These are phyloP conservation scores for Stigmatopora argus DNA, from an alignment of 2,113 vertebrate species.

Conservation along the genomic window DNA sequence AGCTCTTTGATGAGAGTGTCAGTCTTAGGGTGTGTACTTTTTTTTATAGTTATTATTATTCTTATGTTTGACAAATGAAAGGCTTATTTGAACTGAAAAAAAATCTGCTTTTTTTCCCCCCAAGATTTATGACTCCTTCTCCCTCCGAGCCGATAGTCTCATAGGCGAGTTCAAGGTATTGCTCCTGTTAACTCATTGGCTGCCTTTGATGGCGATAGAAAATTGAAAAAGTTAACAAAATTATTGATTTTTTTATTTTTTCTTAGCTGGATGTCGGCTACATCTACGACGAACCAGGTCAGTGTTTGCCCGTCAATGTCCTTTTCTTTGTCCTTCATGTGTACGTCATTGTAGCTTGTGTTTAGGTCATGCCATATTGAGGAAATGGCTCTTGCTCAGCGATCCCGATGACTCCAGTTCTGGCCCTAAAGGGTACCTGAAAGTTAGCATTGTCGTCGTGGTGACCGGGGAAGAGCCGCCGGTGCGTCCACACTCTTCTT, in stretches of 20 bases:
- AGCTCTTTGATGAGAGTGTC: slow-evolving; percentile 86
- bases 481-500: slow-evolving; percentile 56
- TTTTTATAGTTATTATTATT: neutral
- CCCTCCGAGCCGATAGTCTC: slow-evolving; percentile 84
- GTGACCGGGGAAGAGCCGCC: slow-evolving; percentile 88
- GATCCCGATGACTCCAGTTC: slow-evolving; percentile 84
- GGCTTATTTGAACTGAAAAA: neutral
- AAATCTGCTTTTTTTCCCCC: slow-evolving; percentile 11
- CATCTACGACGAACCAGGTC: slow-evolving; percentile 90
- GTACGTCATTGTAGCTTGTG: slow-evolving; percentile 4
- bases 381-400: slow-evolving; percentile 91
- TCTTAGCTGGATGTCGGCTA: slow-evolving; percentile 88
- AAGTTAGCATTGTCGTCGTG: slow-evolving; percentile 90
- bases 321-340: neutral
- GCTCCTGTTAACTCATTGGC: neutral
- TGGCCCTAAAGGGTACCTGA: slow-evolving; percentile 88
- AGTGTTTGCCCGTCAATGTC: slow-evolving; percentile 37
- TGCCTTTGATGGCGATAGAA: neutral
- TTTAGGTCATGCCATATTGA: slow-evolving; percentile 84
- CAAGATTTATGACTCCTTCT: slow-evolving; percentile 87
- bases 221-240: neutral
- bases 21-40: slow-evolving; percentile 78
- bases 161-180: slow-evolving; percentile 94
- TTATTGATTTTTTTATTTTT: slow-evolving; percentile 4
- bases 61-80: neutral